Percentiles rank a stretch among this genome's conserved stretches.
Conservation (phyloP, 2,888 invertebrate genomes). For the Protophormia terraenovae region DNA sequence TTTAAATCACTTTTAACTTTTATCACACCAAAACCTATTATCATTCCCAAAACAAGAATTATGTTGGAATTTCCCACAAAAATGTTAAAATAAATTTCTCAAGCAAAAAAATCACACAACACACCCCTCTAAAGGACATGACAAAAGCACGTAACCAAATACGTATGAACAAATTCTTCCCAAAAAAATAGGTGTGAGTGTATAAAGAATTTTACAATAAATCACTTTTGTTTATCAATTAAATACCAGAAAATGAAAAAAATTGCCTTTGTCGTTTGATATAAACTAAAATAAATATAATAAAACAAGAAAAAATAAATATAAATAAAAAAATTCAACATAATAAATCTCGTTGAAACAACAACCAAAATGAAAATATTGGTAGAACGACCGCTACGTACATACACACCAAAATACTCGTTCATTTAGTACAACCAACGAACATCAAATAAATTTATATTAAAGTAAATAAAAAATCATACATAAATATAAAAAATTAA, state of each 20-base stretch:
- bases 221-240: slow-evolving; percentile 59
- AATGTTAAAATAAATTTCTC: slow-evolving; percentile 14
- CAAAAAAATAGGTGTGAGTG: not conserved
- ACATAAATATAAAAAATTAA: not conserved
- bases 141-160: not conserved
- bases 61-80: not conserved
- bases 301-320: too few relatives aligned
- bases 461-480: not conserved
- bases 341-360: slow-evolving; percentile 49
- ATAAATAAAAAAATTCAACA: slow-evolving; percentile 19
- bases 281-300: slow-evolving; percentile 29
- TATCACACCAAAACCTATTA: slow-evolving; percentile 25
- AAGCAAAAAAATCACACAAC: slow-evolving; percentile 10
- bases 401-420: not conserved
- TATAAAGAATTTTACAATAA: slow-evolving; percentile 34
- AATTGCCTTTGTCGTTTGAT: slow-evolving; percentile 30
- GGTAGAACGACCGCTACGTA: not conserved
- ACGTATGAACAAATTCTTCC: not conserved
- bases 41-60: not conserved
- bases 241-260: slow-evolving; percentile 53
- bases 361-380: slow-evolving; percentile 29
- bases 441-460: not conserved
- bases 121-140: slow-evolving; percentile 14
- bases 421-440: too few relatives aligned
- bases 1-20: slow-evolving; percentile 7